Evolutionary conservation across 2,113 vertebrate species (phyloP).

Genomic region (Ceyx margarethae): DNA sequence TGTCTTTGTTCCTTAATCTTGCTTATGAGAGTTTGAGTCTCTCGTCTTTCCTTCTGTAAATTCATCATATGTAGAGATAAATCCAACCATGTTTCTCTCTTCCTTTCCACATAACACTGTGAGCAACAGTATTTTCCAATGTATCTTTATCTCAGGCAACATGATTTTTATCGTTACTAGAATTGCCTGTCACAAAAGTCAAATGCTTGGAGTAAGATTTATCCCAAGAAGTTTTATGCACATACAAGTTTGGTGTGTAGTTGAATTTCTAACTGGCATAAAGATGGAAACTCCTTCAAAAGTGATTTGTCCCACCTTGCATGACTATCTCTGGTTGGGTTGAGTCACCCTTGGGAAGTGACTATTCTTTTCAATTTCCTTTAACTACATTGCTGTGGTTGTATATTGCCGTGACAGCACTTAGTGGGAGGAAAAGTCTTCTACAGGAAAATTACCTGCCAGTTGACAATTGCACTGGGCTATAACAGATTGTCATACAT

Average conservation of each 20-base stretch:
- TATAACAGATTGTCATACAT: not conserved
- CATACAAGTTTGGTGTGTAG: not conserved
- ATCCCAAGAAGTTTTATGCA: not conserved
- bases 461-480: not conserved
- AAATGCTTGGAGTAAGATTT: not conserved
- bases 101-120: not conserved
- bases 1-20: not conserved
- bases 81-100: not conserved
- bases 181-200: not conserved
- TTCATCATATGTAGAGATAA: not conserved
- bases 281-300: not conserved
- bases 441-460: slow-evolving; percentile 5
- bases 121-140: not conserved
- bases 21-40: not conserved
- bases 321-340: rapidly evolving
- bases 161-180: not conserved
- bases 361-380: slow-evolving; percentile 13
- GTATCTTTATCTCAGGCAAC: not conserved
- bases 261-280: slow-evolving; percentile 13
- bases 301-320: not conserved
- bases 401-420: not conserved
- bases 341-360: not conserved
- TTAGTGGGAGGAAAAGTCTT: slow-evolving; percentile 10
- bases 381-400: not conserved
- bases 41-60: not conserved